These are phyloP conservation scores for Alitta virens DNA, from an alignment of 2,888 invertebrate species.

Conservation along the genomic window DNA sequence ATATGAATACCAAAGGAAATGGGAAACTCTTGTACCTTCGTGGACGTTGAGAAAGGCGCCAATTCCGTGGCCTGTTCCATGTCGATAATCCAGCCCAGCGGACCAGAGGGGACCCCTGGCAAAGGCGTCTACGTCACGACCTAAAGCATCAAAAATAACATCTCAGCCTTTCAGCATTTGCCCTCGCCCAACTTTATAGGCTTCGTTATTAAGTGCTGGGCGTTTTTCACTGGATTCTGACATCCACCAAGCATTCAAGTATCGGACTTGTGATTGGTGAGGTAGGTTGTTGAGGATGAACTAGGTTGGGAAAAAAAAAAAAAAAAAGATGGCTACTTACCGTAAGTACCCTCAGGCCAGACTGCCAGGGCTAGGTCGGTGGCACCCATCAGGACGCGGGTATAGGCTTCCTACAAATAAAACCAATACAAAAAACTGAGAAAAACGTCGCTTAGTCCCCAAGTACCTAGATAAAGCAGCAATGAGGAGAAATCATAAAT, in stretches of 20 bases:
- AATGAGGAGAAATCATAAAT: no score
- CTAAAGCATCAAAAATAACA: constrained; percentile 1
- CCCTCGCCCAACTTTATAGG: no score
- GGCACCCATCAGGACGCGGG: constrained; percentile 51
- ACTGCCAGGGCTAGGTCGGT: constrained; percentile 42
- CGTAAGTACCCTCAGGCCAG: constrained; percentile 32
- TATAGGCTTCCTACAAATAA: constrained; percentile 45
- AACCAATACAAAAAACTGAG: background rate
- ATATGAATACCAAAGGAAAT: no score
- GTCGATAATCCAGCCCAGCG: constrained; percentile 47
- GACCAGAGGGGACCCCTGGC: constrained; percentile 48
- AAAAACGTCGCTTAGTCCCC: no score
- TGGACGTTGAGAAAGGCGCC: constrained; percentile 80
- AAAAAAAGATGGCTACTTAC: constrained; percentile 24
- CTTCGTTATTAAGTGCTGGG: no score
- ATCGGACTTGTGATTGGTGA: no score
- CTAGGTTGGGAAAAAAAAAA: no score
- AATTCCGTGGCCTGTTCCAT: constrained; percentile 72
- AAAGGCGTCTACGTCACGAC: constrained; percentile 24
- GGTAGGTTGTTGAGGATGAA: no score
- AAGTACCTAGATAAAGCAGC: no score
- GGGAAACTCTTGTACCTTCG: constrained; percentile 63
- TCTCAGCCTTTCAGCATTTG: no score
- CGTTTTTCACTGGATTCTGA: no score
- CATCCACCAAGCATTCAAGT: no score